Conservation (phyloP, 2,797 vertebrate species). For the Hemitrygon akajei region DNA sequence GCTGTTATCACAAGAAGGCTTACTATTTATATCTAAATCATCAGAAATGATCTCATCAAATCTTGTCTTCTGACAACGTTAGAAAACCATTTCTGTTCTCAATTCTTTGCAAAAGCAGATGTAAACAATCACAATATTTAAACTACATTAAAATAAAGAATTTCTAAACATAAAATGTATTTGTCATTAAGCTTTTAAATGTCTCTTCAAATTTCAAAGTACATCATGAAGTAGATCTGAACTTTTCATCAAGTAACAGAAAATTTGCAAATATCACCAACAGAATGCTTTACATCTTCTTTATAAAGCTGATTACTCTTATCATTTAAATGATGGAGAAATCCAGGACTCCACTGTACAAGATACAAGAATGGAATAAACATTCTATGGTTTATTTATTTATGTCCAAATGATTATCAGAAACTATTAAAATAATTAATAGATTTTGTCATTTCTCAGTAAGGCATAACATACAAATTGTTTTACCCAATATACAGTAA, state of each 20-base stretch:
- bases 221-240: not conserved
- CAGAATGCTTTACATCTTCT: not conserved
- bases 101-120: not conserved
- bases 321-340: not conserved
- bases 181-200: not conserved
- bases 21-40: slow-evolving; percentile 11
- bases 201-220: not conserved
- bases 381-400: not conserved
- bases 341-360: not conserved
- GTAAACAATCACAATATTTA: not conserved
- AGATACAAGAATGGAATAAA: not conserved
- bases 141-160: not conserved
- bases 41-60: not conserved
- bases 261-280: not conserved
- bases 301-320: not conserved
- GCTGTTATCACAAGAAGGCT: slow-evolving; percentile 12
- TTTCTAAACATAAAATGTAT: not conserved
- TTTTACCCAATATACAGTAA: not conserved
- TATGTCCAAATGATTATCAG: not conserved
- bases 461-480: not conserved
- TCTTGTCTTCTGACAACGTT: not conserved
- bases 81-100: not conserved
- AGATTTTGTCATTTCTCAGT: not conserved
- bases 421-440: not conserved
- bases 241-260: not conserved